A percentile compares a stretch with the other conserved stretches of the same genome.
Conservation (phyloP, 2,113 vertebrate species). For the Origma solitaria region DNA sequence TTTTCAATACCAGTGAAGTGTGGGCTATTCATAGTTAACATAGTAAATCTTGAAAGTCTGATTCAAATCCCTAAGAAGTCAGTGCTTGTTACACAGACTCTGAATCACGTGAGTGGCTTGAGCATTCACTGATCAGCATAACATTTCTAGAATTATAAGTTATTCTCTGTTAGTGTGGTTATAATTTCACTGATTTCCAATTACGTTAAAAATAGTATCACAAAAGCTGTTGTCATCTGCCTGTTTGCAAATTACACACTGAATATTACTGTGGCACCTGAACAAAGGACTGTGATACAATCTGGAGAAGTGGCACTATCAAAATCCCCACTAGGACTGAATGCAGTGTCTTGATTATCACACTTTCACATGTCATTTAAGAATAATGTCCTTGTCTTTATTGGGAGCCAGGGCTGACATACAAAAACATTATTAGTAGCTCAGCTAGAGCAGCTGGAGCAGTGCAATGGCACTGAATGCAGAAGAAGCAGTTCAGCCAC, state of each 20-base stretch:
- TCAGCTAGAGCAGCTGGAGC: not conserved
- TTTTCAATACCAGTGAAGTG: not conserved
- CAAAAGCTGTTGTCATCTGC: not conserved
- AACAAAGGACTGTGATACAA: not conserved
- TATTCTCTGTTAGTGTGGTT: not conserved
- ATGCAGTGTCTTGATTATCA: not conserved
- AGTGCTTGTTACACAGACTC: not conserved
- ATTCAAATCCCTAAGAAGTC: not conserved
- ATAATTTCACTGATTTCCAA: not conserved
- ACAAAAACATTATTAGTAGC: constrained; percentile 21
- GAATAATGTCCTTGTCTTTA: not conserved
- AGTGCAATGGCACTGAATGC: not conserved
- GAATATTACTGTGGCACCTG: not conserved
- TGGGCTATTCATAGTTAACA: not conserved
- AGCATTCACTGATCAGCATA: not conserved
- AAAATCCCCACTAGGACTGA: not conserved
- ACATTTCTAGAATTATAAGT: not conserved
- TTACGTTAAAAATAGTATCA: not conserved
- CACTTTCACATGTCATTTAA: not conserved
- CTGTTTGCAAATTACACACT: not conserved
- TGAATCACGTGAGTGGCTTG: not conserved
- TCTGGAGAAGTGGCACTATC: not conserved
- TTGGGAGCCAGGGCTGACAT: not conserved
- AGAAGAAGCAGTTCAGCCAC: constrained; percentile 40
- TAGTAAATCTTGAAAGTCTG: not conserved